These are phyloP conservation scores for Scolopax mira DNA, from an alignment of 2,113 vertebrate species.

Conservation along the genomic window DNA sequence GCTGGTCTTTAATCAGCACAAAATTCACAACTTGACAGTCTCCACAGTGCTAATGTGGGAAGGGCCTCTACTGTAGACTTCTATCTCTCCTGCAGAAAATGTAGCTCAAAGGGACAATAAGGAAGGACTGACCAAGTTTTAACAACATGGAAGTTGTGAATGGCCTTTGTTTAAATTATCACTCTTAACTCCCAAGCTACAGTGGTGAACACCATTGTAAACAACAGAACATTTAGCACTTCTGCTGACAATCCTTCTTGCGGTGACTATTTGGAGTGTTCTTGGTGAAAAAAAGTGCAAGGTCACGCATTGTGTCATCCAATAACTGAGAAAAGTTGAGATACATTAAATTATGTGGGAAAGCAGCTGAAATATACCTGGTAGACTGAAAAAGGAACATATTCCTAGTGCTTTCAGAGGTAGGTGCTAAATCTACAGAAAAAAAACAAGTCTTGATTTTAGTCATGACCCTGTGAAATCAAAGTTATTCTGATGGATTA, in stretches of 20 bases:
- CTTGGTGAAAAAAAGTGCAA: neutral
- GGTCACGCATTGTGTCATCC: rapidly evolving
- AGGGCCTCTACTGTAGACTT: neutral
- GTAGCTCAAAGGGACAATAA: neutral
- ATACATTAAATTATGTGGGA: neutral
- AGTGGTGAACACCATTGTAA: neutral
- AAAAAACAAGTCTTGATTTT: neutral
- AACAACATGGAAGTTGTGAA: neutral
- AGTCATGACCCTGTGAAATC: neutral
- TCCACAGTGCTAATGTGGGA: neutral
- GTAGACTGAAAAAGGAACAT: neutral
- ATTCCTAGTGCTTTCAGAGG: neutral
- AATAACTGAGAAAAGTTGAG: neutral
- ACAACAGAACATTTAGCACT: neutral
- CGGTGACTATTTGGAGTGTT: neutral
- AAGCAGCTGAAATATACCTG: neutral
- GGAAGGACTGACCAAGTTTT: neutral
- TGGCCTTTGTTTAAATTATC: neutral
- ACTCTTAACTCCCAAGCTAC: neutral
- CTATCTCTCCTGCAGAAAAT: neutral
- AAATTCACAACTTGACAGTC: neutral
- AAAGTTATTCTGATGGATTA: neutral
- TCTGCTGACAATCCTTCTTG: neutral
- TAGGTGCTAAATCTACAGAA: neutral
- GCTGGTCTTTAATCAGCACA: neutral